Base-by-base conservation (phyloP, 2,888 invertebrate genomes). In the Tetranychus piercei region DNA sequence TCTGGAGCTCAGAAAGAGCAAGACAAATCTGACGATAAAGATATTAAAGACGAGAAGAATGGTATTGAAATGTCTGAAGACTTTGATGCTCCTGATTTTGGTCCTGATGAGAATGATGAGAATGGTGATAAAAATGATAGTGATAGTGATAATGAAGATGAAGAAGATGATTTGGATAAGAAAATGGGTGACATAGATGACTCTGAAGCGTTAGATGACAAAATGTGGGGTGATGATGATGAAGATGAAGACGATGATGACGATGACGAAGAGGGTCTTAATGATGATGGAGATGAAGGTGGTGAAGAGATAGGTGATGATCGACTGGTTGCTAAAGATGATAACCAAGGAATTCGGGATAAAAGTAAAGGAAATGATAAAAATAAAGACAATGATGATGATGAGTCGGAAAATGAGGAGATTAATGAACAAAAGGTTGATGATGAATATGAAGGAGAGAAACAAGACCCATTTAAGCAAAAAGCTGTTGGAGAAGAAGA, bases 31-130 rank as follows among this genome's bases (percentile, higher is more conserved):
- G 90, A 90, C 80, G 88, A 92, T 80, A 86, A 88, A 76, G 85
- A 86, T 73, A 75, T 77, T 44, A 72, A 75, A 45, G 72, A 74
- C 15, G 87, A 91, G 74, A 76, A 78, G 1, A 74, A 92, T 73
- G 94, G 93, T 22, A 88, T 96, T 74, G 94, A 96, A 80, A 94
- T 96, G 93, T 90, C 91, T 22, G 94, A 95, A 78, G 92, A 97
- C 81, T 94, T 97, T 81, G 94, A 94, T 75, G 92, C 55, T 20
- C 89, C 91, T 82, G 82, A 90, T 75, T 91, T 92, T 81, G 89
- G 78, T 72, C 76, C 77, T 44, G 78, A 94, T 80, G 83, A 90
- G 20, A 89, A 90, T 4, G 86, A 88, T 77, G 86, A 88, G 74
- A 44, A 76, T 7, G 44, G 72, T 11, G 73, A 76, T 8, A 70